A percentile compares a stretch with the other conserved stretches of the same genome.
Evolutionary conservation across 2,113 vertebrate species (phyloP).

Genomic region (Neolamprologus falcicula): DNA sequence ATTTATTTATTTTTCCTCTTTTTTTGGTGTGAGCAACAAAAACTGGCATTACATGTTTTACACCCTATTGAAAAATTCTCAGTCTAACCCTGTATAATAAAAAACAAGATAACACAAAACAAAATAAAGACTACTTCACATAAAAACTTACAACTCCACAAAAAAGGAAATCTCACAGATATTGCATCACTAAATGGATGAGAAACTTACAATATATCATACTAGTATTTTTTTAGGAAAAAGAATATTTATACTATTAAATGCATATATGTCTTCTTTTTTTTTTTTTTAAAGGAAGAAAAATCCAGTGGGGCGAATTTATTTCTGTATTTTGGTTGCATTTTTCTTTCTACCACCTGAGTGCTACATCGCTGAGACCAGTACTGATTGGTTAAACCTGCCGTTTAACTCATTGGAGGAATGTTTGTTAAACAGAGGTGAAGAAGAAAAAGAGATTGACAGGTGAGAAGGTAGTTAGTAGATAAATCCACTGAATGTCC

Average conservation of each 20-base stretch:
- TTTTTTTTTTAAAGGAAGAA: neutral
- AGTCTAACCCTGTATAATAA: slow-evolving; percentile 19
- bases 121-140: slow-evolving; percentile 53
- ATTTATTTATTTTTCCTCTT: neutral
- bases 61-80: slow-evolving; percentile 36
- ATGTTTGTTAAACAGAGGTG: slow-evolving; percentile 64
- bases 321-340: slow-evolving; percentile 36
- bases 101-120: slow-evolving; percentile 54
- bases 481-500: slow-evolving; percentile 43
- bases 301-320: slow-evolving; percentile 42
- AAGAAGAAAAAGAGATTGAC: slow-evolving; percentile 5
- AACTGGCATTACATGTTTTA: slow-evolving; percentile 58
- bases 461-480: slow-evolving; percentile 56
- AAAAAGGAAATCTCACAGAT: slow-evolving; percentile 39
- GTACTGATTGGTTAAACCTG: slow-evolving; percentile 42
- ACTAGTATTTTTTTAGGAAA: slow-evolving; percentile 20
- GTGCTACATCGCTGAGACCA: slow-evolving; percentile 36
- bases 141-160: slow-evolving; percentile 51
- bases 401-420: slow-evolving; percentile 62
- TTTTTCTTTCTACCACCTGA: slow-evolving; percentile 58
- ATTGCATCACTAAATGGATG: slow-evolving; percentile 56
- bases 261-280: slow-evolving; percentile 29
- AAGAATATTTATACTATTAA: neutral
- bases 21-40: slow-evolving; percentile 64
- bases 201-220: slow-evolving; percentile 43